These are phyloP conservation scores for Diadumene lineata DNA, from an alignment of 92 coral and sea anemone species.

Conservation along the genomic window DNA sequence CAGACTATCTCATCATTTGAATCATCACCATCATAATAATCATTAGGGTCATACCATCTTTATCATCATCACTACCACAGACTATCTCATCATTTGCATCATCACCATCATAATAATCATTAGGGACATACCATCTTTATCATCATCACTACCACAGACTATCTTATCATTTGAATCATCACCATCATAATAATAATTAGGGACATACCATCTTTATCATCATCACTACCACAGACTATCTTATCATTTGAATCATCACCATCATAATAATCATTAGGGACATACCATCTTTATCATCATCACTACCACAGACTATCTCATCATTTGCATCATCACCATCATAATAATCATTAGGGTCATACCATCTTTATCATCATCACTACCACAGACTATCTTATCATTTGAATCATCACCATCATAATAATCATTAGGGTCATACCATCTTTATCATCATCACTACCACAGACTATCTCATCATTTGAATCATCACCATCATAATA, in stretches of 20 bases:
- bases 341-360: background rate
- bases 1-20: no score
- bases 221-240: background rate
- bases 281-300: no score
- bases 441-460: background rate
- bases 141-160: background rate
- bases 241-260: background rate
- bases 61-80: no score
- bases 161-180: background rate
- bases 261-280: background rate
- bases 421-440: background rate
- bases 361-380: background rate
- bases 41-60: no score
- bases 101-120: background rate
- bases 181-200: background rate
- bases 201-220: background rate
- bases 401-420: background rate
- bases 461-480: background rate
- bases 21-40: no score
- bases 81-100: no score
- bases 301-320: background rate
- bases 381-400: background rate
- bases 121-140: background rate
- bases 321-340: background rate
- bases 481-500: background rate